phyloP scores from a whole-genome alignment of 2,888 invertebrate species.

The Tenthredo livida region DNA sequence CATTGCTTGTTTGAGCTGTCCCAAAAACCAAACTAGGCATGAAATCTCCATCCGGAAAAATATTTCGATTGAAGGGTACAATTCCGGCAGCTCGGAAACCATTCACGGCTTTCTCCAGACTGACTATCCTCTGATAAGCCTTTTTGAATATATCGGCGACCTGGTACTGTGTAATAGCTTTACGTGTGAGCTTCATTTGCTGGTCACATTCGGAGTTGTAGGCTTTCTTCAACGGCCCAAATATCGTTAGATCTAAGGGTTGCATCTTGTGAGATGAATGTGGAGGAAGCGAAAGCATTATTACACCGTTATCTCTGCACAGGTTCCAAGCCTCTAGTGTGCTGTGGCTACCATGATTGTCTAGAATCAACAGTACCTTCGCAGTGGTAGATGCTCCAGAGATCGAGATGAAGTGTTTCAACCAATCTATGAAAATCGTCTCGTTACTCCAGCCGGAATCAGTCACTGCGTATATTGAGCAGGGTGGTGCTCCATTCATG shows the following conservation, averaged over 20 bases:
- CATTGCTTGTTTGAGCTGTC: background rate
- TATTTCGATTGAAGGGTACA: slow-evolving; percentile 57
- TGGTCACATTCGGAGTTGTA: slow-evolving; percentile 61
- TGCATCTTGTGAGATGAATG: slow-evolving; percentile 65
- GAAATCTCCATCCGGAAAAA: slow-evolving; percentile 58
- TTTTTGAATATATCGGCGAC: slow-evolving; percentile 58
- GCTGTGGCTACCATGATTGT: slow-evolving; percentile 67
- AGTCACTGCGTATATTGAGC: slow-evolving; percentile 45
- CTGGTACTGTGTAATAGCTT: slow-evolving; percentile 59
- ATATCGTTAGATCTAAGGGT: slow-evolving; percentile 64
- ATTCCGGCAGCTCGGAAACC: slow-evolving; percentile 58
- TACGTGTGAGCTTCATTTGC: slow-evolving; percentile 49
- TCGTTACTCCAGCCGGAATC: slow-evolving; percentile 52
- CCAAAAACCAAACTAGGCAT: slow-evolving; percentile 45
- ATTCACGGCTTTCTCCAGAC: slow-evolving; percentile 54
- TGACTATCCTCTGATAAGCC: slow-evolving; percentile 56
- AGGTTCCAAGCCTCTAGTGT: slow-evolving; percentile 59
- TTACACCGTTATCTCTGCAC: slow-evolving; percentile 61
- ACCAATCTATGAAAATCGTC: slow-evolving; percentile 45
- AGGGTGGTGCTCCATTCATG: slow-evolving; percentile 40
- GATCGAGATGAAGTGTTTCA: slow-evolving; percentile 47
- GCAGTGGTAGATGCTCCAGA: background rate
- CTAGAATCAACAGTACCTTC: slow-evolving; percentile 66
- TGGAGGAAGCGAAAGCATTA: slow-evolving; percentile 65
- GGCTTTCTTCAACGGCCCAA: slow-evolving; percentile 63